phyloP scores from a whole-genome alignment of 2,113 vertebrate species.

The Myotis davidii region DNA sequence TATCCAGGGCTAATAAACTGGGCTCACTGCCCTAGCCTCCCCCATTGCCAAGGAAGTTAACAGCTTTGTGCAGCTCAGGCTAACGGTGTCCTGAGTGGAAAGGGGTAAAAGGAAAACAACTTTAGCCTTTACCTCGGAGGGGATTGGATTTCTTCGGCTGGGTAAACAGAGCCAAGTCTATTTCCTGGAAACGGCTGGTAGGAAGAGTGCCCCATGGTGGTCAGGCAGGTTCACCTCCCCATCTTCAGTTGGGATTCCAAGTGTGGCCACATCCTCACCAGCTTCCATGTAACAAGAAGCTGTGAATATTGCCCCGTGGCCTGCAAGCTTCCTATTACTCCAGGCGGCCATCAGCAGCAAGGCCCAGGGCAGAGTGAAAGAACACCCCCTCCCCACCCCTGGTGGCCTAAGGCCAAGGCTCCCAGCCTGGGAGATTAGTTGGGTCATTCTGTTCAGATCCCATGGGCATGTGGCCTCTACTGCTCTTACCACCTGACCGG shows the following conservation, averaged over 20 bases:
- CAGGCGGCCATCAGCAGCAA: not conserved
- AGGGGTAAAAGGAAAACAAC: slow-evolving; percentile 76
- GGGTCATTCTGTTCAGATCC: slow-evolving; percentile 62
- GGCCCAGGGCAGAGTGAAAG: not conserved
- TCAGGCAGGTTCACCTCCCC: not conserved
- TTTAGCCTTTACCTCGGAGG: slow-evolving; percentile 77
- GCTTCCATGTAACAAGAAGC: not conserved
- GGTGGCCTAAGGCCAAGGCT: slow-evolving; percentile 55
- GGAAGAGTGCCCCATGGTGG: not conserved
- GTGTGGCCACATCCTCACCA: not conserved
- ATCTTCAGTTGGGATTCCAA: not conserved
- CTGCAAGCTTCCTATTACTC: not conserved
- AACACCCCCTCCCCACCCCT: not conserved
- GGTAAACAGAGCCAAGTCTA: slow-evolving; percentile 63
- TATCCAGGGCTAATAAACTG: slow-evolving; percentile 79
- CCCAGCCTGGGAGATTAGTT: slow-evolving; percentile 56
- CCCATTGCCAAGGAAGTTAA: slow-evolving; percentile 78
- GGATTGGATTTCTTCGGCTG: slow-evolving; percentile 74
- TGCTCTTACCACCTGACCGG: slow-evolving; percentile 48
- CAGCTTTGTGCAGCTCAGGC: slow-evolving; percentile 77
- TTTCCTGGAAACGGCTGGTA: slow-evolving; percentile 74
- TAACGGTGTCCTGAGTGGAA: slow-evolving; percentile 77
- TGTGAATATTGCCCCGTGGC: not conserved
- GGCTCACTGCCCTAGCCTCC: slow-evolving; percentile 63
- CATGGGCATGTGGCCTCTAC: slow-evolving; percentile 41